Percentiles rank a stretch among this genome's conserved stretches.
Evolutionary conservation across 1,140 invertebrate species (phyloP).

Genomic region (Onthophagus taurus): DNA sequence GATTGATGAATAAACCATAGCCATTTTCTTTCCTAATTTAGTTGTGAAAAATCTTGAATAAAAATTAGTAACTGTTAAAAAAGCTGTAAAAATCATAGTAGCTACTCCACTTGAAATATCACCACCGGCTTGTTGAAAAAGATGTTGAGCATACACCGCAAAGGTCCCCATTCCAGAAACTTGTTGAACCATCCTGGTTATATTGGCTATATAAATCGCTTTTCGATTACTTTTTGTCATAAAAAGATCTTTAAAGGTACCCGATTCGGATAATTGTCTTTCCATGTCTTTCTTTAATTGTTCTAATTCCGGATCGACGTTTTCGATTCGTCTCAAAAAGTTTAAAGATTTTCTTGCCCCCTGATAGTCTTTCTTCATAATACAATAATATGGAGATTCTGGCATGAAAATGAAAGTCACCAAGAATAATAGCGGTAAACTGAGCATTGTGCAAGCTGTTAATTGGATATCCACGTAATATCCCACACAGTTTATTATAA

Average conservation of each 20-base stretch:
- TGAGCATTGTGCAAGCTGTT: conserved; percentile 47
- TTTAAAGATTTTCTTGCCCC: conserved; percentile 16
- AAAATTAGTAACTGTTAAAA: conserved; percentile 56
- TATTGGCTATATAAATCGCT: conserved; percentile 9
- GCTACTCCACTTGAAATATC: conserved; percentile 52
- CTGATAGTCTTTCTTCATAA: conserved; percentile 36
- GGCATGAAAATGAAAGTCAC: conserved; percentile 52
- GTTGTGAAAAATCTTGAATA: conserved; percentile 49
- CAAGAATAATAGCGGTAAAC: conserved; percentile 36
- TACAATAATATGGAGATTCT: conserved; percentile 67
- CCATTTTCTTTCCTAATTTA: conserved; percentile 56
- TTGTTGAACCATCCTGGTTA: conserved; percentile 2
- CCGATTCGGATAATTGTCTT: conserved; percentile 26
- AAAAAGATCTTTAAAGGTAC: conserved; percentile 31
- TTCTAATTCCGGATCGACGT: conserved; percentile 26
- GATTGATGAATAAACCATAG: conserved; percentile 51
- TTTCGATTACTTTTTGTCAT: conserved; percentile 24
- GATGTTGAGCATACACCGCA: background rate
- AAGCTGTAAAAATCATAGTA: conserved; percentile 34
- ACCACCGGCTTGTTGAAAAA: conserved; percentile 21
- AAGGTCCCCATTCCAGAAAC: background rate
- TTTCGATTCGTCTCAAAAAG: conserved; percentile 18
- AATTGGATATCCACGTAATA: conserved; percentile 47
- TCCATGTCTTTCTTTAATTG: conserved; percentile 23
- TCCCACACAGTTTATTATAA: conserved; percentile 58